phyloP scores from a whole-genome alignment of 2,113 vertebrate species.

The Sapayoa aenigma region DNA sequence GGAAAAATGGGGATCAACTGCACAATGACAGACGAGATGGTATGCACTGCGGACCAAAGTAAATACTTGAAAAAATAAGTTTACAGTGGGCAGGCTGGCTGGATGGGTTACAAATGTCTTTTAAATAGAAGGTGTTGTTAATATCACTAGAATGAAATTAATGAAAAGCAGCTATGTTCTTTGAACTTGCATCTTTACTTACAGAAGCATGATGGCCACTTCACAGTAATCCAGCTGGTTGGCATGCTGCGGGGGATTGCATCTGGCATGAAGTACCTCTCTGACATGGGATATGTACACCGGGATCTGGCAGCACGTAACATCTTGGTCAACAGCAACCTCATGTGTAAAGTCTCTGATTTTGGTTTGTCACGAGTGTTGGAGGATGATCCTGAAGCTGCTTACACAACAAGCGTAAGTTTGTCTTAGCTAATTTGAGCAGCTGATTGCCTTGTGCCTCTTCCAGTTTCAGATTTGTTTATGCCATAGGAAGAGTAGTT shows the following conservation, averaged over 20 bases:
- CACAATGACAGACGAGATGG: not conserved
- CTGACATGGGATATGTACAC: slow-evolving; percentile 84
- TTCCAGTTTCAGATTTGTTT: not conserved
- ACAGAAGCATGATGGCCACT: slow-evolving; percentile 93
- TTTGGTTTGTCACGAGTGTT: slow-evolving; percentile 82
- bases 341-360: slow-evolving; percentile 83
- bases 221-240: slow-evolving; percentile 94
- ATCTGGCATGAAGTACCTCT: slow-evolving; percentile 85
- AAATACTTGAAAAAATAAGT: not conserved
- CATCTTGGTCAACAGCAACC: slow-evolving; percentile 83
- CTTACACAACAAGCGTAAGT: slow-evolving; percentile 84
- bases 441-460: not conserved
- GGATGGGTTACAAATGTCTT: not conserved
- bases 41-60: not conserved
- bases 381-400: slow-evolving; percentile 84
- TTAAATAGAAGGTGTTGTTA: not conserved
- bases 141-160: not conserved
- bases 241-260: slow-evolving; percentile 94
- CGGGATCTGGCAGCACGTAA: slow-evolving; percentile 82
- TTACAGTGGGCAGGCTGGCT: not conserved
- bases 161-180: not conserved
- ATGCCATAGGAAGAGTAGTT: not conserved
- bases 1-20: not conserved
- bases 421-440: not conserved
- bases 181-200: slow-evolving; percentile 9